These are phyloP conservation scores for Lytechinus pictus DNA, from an alignment of 35 echinoderm and acorn worm species.

Conservation along the genomic window DNA sequence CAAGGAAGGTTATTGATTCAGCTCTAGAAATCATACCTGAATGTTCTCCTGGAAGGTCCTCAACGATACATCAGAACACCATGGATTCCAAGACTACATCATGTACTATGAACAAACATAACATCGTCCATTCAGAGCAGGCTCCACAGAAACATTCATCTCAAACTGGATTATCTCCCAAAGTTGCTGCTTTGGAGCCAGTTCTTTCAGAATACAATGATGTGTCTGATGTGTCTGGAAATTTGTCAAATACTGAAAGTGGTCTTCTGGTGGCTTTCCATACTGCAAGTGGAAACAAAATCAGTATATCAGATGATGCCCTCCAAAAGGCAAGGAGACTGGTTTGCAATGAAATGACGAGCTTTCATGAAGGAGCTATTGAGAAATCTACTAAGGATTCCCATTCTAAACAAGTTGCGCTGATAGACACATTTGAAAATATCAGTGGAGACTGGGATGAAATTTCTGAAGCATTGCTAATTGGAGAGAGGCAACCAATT, in stretches of 20 bases:
- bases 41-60: background rate
- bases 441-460: constrained; percentile 56
- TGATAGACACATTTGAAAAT: constrained; percentile 51
- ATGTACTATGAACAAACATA: background rate
- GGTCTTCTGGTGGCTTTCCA: constrained; percentile 48
- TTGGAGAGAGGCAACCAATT: constrained; percentile 15
- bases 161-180: background rate
- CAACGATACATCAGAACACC: background rate
- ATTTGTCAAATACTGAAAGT: background rate
- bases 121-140: background rate
- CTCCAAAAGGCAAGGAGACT: constrained; percentile 60
- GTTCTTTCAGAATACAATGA: constrained; percentile 16
- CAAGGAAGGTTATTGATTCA: constrained; percentile 44
- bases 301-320: constrained; percentile 57
- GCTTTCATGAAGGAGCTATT: background rate
- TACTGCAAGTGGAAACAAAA: constrained; percentile 64
- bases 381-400: background rate
- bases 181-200: background rate
- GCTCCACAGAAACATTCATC: background rate
- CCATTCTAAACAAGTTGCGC: background rate
- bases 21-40: background rate
- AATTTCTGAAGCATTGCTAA: constrained; percentile 50
- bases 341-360: background rate
- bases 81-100: background rate
- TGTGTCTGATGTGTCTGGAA: background rate